Evolutionary conservation across 2,113 vertebrate genomes (phyloP).

Genomic region (Scolopax mira): DNA sequence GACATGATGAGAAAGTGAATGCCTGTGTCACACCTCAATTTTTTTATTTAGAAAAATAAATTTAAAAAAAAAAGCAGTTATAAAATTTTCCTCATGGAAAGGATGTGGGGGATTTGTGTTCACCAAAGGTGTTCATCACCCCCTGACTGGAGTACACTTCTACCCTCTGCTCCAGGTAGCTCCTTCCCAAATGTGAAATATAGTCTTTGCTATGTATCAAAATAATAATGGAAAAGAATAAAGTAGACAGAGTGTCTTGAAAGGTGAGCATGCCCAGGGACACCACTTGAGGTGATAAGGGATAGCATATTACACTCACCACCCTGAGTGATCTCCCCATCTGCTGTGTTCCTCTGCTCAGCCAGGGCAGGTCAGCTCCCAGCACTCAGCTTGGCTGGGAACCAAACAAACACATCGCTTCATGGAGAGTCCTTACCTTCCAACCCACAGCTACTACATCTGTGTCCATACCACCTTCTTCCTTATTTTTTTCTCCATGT

Average conservation of each 20-base stretch:
- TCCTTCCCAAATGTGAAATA: background rate
- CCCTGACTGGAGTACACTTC: background rate
- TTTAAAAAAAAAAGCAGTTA: background rate
- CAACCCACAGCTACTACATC: background rate
- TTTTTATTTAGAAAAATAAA: no score
- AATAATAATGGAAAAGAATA: background rate
- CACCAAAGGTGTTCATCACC: background rate
- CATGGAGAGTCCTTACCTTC: background rate
- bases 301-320: background rate
- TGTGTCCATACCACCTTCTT: background rate
- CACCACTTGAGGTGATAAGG: background rate
- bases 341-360: background rate
- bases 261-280: background rate
- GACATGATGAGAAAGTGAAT: background rate
- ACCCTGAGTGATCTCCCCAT: background rate
- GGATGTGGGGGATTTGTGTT: background rate
- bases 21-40: background rate
- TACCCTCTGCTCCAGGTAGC: background rate
- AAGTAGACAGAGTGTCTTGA: background rate
- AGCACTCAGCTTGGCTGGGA: background rate
- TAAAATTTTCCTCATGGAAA: background rate
- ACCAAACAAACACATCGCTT: accelerated
- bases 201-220: background rate
- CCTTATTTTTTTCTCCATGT: background rate
- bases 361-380: background rate